Conservation (phyloP, 2,797 vertebrate species). For the Lerista edwardsae region DNA sequence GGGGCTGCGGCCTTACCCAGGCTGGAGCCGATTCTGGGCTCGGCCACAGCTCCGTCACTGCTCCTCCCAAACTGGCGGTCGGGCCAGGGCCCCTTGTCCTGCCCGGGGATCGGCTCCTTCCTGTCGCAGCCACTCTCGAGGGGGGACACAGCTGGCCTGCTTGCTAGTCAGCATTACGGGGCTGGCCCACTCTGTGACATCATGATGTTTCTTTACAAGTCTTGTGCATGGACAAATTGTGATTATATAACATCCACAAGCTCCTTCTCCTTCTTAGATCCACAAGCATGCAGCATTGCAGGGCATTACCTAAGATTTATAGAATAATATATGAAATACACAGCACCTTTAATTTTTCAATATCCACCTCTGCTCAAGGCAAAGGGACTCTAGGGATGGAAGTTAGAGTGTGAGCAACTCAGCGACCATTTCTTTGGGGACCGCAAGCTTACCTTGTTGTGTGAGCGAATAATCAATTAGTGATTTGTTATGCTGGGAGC, state of each 20-base stretch:
- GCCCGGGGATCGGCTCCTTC: too few relatives aligned
- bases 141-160: too few relatives aligned
- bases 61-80: too few relatives aligned
- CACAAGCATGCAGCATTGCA: not conserved
- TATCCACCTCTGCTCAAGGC: not conserved
- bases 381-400: not conserved
- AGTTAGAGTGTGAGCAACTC: not conserved
- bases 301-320: constrained; percentile 21
- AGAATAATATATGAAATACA: not conserved
- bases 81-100: too few relatives aligned
- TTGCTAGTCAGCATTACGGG: too few relatives aligned
- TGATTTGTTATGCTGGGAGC: too few relatives aligned
- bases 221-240: constrained; percentile 4
- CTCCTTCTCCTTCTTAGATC: constrained; percentile 12
- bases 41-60: too few relatives aligned
- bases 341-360: not conserved
- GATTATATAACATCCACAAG: constrained; percentile 16
- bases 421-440: not conserved
- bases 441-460: not conserved
- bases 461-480: not conserved
- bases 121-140: too few relatives aligned
- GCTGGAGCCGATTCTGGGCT: too few relatives aligned
- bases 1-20: too few relatives aligned
- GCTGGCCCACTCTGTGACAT: too few relatives aligned
- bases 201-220: constrained; percentile 21